Evolutionary conservation across 2,888 invertebrate genomes (phyloP).

Genomic region (Oscheius sp.): DNA sequence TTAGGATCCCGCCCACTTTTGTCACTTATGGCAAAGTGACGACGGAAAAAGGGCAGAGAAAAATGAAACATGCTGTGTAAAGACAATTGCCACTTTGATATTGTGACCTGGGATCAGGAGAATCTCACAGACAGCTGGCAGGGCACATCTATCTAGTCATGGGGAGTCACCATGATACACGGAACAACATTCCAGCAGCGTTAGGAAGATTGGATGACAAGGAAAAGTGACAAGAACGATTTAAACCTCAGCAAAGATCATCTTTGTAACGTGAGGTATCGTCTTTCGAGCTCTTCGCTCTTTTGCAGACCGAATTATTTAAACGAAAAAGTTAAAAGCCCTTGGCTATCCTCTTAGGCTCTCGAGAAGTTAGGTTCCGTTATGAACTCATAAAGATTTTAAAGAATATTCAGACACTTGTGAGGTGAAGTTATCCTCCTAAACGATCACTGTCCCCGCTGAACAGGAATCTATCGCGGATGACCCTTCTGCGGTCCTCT

Average conservation of each 20-base stretch:
- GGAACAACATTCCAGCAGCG: constrained; percentile 9
- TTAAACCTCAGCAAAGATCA: not conserved
- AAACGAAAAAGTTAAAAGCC: too few species aligned
- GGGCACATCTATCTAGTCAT: constrained; percentile 2
- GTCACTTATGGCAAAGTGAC: not conserved
- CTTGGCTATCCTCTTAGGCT: too few species aligned
- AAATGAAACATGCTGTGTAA: constrained; percentile 7
- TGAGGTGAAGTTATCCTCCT: too few species aligned
- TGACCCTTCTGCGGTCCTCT: too few species aligned
- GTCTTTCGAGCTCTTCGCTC: too few species aligned
- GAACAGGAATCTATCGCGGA: too few species aligned
- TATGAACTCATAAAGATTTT: too few species aligned
- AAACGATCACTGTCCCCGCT: too few species aligned
- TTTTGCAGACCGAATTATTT: too few species aligned
- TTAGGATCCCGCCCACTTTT: not conserved
- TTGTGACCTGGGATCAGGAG: constrained; percentile 8
- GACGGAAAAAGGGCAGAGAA: not conserved
- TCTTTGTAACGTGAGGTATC: too few species aligned
- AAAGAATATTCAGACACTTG: too few species aligned
- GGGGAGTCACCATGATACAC: constrained; percentile 7
- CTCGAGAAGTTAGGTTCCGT: too few species aligned
- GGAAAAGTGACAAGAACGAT: constrained; percentile 12
- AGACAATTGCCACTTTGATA: not conserved
- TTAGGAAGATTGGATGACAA: constrained; percentile 11
- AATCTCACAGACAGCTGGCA: constrained; percentile 1